A percentile compares a stretch with the other conserved stretches of the same genome.
Conservation (phyloP, 2,113 vertebrate genomes). For the Marmota flaviventris region DNA sequence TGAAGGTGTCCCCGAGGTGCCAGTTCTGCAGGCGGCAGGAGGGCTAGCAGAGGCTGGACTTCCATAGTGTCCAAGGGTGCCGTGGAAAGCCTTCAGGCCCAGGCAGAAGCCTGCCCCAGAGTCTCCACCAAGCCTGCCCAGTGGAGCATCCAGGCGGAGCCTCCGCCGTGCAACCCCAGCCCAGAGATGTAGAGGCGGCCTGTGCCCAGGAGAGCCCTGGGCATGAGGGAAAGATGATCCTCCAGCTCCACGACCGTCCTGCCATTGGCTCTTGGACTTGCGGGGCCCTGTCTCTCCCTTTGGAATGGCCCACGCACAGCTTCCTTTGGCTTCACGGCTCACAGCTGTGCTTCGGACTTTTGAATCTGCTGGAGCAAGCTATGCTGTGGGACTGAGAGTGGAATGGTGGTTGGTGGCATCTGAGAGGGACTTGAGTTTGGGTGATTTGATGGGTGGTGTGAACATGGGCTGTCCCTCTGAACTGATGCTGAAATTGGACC, state of each 20-base stretch:
- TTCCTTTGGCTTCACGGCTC: background rate
- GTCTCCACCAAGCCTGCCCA: background rate
- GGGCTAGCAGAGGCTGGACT: background rate
- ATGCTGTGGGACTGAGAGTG: no score
- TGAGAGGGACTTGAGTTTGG: background rate
- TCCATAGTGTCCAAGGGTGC: background rate
- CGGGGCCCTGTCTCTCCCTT: background rate
- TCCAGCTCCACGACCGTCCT: no score
- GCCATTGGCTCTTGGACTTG: background rate
- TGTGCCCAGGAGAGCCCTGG: background rate
- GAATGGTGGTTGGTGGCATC: background rate
- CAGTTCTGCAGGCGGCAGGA: background rate
- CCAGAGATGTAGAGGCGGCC: no score
- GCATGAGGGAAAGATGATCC: no score
- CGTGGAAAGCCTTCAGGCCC: background rate
- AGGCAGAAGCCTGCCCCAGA: background rate
- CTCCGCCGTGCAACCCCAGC: background rate
- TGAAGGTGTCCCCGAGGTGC: background rate
- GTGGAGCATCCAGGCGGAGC: rapidly evolving
- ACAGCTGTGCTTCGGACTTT: background rate
- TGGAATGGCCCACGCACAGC: background rate
- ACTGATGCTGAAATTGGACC: background rate
- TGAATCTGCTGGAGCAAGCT: background rate
- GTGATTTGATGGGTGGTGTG: background rate
- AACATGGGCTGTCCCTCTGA: background rate